phyloP scores from a whole-genome alignment of 2,888 invertebrate genomes.

The Rotaria sp. region DNA sequence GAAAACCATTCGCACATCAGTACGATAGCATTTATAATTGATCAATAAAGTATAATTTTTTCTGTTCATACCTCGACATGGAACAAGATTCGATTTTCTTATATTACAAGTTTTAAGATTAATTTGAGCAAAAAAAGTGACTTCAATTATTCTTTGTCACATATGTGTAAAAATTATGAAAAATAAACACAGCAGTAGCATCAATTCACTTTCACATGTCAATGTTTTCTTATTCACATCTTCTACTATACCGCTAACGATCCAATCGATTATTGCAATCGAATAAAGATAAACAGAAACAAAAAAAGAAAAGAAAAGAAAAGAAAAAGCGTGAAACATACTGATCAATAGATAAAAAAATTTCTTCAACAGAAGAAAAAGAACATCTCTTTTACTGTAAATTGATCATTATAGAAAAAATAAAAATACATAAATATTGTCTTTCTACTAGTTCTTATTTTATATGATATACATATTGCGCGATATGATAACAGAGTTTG shows the following conservation, averaged over 20 bases:
- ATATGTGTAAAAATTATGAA: neutral
- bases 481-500: slow-evolving; percentile 8
- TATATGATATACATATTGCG: neutral
- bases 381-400: neutral
- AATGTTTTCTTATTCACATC: neutral
- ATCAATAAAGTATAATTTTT: neutral
- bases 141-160: neutral
- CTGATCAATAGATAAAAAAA: neutral
- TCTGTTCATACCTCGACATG: too few species aligned
- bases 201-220: neutral
- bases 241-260: neutral
- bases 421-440: too few species aligned
- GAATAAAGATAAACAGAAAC: too few species aligned
- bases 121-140: neutral
- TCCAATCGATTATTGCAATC: neutral
- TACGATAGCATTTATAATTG: neutral
- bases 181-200: neutral
- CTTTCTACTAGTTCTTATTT: too few species aligned
- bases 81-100: too few species aligned
- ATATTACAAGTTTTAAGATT: too few species aligned
- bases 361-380: neutral
- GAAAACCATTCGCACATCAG: neutral
- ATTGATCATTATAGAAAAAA: neutral
- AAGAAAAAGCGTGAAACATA: neutral
- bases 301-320: too few species aligned